phyloP scores from a whole-genome alignment of 1,140 invertebrate species.

The Nebria ingens region DNA sequence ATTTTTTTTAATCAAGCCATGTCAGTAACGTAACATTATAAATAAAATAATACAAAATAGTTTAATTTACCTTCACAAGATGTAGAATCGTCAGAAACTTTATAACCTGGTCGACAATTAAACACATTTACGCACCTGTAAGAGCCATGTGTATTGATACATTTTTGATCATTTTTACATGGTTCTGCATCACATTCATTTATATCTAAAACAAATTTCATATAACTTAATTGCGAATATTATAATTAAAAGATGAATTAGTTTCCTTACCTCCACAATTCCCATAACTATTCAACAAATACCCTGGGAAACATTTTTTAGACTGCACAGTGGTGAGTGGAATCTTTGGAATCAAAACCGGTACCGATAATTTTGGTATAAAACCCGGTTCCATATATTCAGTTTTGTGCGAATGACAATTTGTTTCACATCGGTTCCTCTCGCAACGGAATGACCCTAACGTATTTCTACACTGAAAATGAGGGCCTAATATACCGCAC shows the following conservation, averaged over 20 bases:
- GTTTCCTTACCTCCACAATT: no score
- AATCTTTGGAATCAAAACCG: background rate
- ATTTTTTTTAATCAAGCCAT: no score
- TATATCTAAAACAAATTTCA: conserved; percentile 33
- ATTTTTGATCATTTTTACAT: conserved; percentile 35
- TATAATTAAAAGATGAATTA: no score
- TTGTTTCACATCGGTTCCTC: conserved; percentile 22
- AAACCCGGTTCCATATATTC: background rate
- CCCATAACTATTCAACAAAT: conserved; percentile 37
- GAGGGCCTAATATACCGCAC: conserved; percentile 51
- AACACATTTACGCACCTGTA: conserved; percentile 42
- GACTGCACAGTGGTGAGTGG: conserved; percentile 13
- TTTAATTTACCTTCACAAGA: conserved; percentile 33
- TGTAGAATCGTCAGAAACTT: conserved; percentile 34
- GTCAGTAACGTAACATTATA: no score
- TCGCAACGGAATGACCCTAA: conserved; percentile 69
- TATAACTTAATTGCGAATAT: no score
- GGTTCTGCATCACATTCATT: conserved; percentile 37
- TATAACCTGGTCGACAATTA: conserved; percentile 38
- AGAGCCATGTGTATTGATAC: conserved; percentile 44
- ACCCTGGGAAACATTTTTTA: conserved; percentile 41
- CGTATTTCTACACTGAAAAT: conserved; percentile 78
- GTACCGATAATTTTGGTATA: background rate
- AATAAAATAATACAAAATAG: background rate
- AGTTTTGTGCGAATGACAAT: background rate